Evolutionary conservation across 2,888 invertebrate species (phyloP).

Genomic region (Hirudinaria manillensis): DNA sequence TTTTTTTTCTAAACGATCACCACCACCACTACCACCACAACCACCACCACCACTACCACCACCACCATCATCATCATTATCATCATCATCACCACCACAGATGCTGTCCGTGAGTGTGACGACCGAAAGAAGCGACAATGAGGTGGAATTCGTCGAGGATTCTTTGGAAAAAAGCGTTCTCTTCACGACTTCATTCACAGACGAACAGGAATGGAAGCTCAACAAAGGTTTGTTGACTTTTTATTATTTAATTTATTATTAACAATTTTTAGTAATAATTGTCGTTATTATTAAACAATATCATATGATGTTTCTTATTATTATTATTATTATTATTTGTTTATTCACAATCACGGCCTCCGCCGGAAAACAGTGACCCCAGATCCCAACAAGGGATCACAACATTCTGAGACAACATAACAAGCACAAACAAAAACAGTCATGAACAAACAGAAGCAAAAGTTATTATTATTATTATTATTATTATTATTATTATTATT

Average conservation of each 20-base stretch:
- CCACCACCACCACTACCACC: neutral
- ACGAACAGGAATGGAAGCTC: conserved; percentile 18
- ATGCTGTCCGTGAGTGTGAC: conserved; percentile 12
- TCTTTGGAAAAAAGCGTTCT: conserved; percentile 1
- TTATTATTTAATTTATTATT: neutral
- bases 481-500: too few species aligned
- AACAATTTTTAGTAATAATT: neutral
- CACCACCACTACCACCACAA: neutral
- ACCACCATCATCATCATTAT: neutral
- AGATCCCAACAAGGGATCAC: too few species aligned
- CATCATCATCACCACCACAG: conserved; percentile 12
- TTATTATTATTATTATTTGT: too few species aligned
- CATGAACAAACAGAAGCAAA: neutral
- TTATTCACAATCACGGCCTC: too few species aligned
- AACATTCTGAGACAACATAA: too few species aligned
- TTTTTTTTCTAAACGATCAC: too few species aligned
- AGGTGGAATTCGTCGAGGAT: conserved; percentile 16
- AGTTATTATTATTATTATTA: neutral
- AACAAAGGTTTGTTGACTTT: neutral
- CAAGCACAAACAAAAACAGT: neutral
- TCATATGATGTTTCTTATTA: too few species aligned
- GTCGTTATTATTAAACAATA: neutral
- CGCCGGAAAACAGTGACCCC: too few species aligned
- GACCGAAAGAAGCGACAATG: conserved; percentile 14
- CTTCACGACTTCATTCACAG: conserved; percentile 12